Conservation (phyloP, 2,888 invertebrate genomes). For the Electrophaes corylata region DNA sequence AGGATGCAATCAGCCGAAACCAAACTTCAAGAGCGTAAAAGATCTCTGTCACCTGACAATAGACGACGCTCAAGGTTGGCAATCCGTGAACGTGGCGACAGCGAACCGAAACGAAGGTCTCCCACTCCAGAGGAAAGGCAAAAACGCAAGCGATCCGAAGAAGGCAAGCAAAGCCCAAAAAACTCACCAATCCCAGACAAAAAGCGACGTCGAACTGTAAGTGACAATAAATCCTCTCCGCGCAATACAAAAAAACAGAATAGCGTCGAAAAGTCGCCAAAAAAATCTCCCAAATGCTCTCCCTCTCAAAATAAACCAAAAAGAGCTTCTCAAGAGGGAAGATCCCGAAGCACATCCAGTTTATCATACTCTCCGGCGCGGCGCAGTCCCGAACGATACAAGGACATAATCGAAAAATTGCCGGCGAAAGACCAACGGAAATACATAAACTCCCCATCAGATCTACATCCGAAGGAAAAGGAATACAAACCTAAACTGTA, state of each 20-base stretch:
- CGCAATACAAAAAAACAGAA: constrained; percentile 56
- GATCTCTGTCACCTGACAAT: constrained; percentile 12
- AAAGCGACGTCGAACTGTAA: constrained; percentile 42
- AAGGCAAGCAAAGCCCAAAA: constrained; percentile 29
- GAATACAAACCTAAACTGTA: constrained; percentile 73
- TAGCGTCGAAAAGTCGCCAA: constrained; percentile 52
- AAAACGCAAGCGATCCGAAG: constrained; percentile 28
- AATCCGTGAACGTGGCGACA: constrained; percentile 5
- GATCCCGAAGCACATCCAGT: constrained; percentile 81
- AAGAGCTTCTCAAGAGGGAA: constrained; percentile 56
- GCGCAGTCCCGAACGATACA: constrained; percentile 87
- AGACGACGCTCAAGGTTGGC: constrained; percentile 11
- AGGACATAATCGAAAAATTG: constrained; percentile 85
- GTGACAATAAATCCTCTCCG: constrained; percentile 60
- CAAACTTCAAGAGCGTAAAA: constrained; percentile 17
- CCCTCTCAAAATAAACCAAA: constrained; percentile 47
- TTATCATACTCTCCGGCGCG: constrained; percentile 89
- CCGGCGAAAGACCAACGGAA: constrained; percentile 83
- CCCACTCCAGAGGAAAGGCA: constrained; percentile 15
- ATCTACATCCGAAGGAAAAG: constrained; percentile 63
- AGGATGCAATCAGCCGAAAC: constrained; percentile 19
- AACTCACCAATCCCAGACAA: constrained; percentile 57
- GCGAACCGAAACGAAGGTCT: constrained; percentile 9
- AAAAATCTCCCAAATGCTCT: constrained; percentile 54
- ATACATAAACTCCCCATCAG: constrained; percentile 75